Evolutionary conservation across 2,797 vertebrate genomes (phyloP), one percentile per base, ranked within the genome.

Genomic region (Intellagama lesueurii): DNA sequence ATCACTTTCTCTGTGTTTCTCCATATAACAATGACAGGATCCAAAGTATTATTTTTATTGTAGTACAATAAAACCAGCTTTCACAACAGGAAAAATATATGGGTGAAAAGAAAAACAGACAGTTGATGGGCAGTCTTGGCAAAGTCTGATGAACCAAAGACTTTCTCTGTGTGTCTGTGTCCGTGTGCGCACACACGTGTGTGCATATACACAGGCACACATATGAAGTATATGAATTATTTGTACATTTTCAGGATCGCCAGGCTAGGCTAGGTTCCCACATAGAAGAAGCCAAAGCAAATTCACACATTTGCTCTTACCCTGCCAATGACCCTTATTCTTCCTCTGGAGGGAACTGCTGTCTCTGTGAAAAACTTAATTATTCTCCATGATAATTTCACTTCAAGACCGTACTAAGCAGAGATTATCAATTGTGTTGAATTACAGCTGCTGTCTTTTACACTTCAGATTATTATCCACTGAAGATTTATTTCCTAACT

Each of bases 401-500:
- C 85, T 86, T 6, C 24, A 95, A 86, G 82, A 92, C 56, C 78
- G 86, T 83, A 86, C 89, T 89, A 94, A 94, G 90, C 56, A 90
- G 88, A 93, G 89, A 86, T 83, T 91, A 95, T 92, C 92, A 92
- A 91, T 89, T 92, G 87, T 94, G 90, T 72, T 96, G 95, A 95
- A 96, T 95, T 95, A 94, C 70, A 92, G 94, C 88, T 94, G 89
- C 85, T 94, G 94, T 86, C 91, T 94, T 96, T 95, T 91, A 87
- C 95, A 93, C 90, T 95, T 90, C 92, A 95, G 94, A 91, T 95
- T 92, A 86, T 91, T 95, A 95, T 95, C 91, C 94, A 92, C 77
- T 14, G 86, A 96, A 93, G 93, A 95, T 95, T 96, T 97, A 96
- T 95, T 95, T 97, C 95, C 92, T 95, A 95, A 94, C 40, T 77